Evolutionary conservation across 37 sponge, comb jelly and placozoan species (phyloP).

Genomic region (Bolinopsis microptera): DNA sequence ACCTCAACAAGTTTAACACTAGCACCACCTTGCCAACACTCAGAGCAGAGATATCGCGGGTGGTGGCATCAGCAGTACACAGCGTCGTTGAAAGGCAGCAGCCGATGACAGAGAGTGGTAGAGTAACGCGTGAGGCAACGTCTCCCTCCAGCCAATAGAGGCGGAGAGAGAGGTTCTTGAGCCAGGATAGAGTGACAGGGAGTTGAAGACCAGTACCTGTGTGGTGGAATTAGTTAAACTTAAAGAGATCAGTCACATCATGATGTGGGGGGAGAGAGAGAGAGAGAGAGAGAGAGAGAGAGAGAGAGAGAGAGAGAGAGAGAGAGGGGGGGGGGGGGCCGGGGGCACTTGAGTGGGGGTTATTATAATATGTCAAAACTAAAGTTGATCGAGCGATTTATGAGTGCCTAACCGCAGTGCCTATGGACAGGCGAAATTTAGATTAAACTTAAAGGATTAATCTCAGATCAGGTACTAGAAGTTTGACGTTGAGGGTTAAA

Average conservation of each 20-base stretch:
- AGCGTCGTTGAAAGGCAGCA: background rate
- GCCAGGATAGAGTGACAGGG: background rate
- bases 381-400: too few species aligned
- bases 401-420: too few species aligned
- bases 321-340: background rate
- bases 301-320: background rate
- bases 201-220: background rate
- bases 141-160: slow-evolving; percentile 32
- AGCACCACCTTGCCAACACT: background rate
- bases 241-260: background rate
- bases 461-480: too few species aligned
- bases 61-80: background rate
- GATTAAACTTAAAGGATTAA: too few species aligned
- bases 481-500: too few species aligned
- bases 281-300: background rate
- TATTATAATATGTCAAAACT: background rate
- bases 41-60: background rate
- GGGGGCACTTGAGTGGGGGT: background rate
- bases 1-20: background rate
- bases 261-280: background rate
- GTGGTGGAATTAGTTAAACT: background rate
- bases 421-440: too few species aligned
- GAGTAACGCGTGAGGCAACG: slow-evolving; percentile 14
- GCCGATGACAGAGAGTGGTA: background rate
- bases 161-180: background rate